A percentile compares a stretch with the other conserved stretches of the same genome.
Conservation (phyloP, 2,888 invertebrate species). For the Ernsta delagoae region DNA sequence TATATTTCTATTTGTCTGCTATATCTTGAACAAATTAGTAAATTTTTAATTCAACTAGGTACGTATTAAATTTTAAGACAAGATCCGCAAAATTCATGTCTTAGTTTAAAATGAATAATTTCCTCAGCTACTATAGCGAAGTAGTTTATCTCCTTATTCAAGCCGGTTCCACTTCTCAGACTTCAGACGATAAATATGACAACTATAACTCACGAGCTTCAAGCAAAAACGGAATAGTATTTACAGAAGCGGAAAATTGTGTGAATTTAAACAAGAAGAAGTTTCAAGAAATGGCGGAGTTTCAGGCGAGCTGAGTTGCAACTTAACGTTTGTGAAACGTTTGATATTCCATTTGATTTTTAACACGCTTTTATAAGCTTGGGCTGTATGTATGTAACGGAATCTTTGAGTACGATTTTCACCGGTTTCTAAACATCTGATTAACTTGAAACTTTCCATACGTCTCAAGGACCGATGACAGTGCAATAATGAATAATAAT, state of each 20-base stretch:
- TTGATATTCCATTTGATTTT: conserved; percentile 4
- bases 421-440: too few species aligned
- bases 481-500: too few species aligned
- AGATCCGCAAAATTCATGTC: too few species aligned
- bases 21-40: too few species aligned
- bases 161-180: conserved; percentile 2
- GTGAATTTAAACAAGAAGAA: conserved; percentile 18
- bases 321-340: conserved; percentile 10
- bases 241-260: conserved; percentile 19
- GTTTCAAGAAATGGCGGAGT: conserved; percentile 28
- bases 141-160: conserved; percentile 2
- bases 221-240: conserved; percentile 8
- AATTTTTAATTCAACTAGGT: too few species aligned
- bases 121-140: background rate
- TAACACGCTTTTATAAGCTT: too few species aligned
- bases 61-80: too few species aligned
- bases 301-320: conserved; percentile 8
- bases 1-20: too few species aligned
- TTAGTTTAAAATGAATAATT: conserved; percentile 3
- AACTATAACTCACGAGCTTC: conserved; percentile 25
- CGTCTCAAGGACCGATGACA: too few species aligned
- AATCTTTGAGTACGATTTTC: too few species aligned
- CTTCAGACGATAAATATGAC: conserved; percentile 20
- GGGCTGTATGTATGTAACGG: too few species aligned
- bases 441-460: too few species aligned